Conservation (phyloP, 1,140 invertebrate genomes). For the Megathymus violae region DNA sequence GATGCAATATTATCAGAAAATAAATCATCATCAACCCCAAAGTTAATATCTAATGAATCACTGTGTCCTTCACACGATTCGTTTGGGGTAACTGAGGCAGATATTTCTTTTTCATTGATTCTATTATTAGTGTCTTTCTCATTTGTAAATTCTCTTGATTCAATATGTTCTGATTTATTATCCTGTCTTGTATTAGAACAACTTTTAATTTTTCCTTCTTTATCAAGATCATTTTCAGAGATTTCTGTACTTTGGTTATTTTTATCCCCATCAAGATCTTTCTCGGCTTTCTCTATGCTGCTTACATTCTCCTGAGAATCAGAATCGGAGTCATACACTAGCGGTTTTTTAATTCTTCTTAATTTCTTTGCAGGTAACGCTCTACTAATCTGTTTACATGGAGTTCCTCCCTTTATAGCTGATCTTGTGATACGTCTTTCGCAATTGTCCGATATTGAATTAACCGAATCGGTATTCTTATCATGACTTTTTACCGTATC, state of each 20-base stretch:
- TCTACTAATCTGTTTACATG: conserved; percentile 4
- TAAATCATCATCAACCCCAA: conserved; percentile 62
- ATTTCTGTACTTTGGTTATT: no score
- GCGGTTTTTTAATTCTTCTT: conserved; percentile 42
- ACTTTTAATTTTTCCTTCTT: conserved; percentile 9
- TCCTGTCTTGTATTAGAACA: conserved; percentile 17
- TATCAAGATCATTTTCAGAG: not conserved
- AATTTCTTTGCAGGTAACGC: conserved; percentile 34
- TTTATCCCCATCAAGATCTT: conserved; percentile 1
- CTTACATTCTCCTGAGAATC: conserved; percentile 29
- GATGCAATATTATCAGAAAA: conserved; percentile 62
- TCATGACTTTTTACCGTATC: conserved; percentile 15
- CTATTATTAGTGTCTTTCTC: conserved; percentile 7
- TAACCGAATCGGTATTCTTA: conserved; percentile 1
- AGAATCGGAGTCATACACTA: conserved; percentile 45
- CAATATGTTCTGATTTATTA: not conserved
- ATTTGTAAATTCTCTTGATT: not conserved
- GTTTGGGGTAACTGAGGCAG: not conserved
- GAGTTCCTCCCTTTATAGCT: conserved; percentile 36
- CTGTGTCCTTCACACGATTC: conserved; percentile 17
- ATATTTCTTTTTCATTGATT: not conserved
- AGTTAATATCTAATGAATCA: conserved; percentile 42
- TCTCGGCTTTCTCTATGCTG: conserved; percentile 3
- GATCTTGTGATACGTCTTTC: conserved; percentile 56
- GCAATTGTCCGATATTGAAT: conserved; percentile 21